A percentile compares a stretch with the other conserved stretches of the same genome.
These are phyloP conservation scores for Phyllopteryx taeniolatus DNA, from an alignment of 2,113 vertebrate species.

Conservation along the genomic window DNA sequence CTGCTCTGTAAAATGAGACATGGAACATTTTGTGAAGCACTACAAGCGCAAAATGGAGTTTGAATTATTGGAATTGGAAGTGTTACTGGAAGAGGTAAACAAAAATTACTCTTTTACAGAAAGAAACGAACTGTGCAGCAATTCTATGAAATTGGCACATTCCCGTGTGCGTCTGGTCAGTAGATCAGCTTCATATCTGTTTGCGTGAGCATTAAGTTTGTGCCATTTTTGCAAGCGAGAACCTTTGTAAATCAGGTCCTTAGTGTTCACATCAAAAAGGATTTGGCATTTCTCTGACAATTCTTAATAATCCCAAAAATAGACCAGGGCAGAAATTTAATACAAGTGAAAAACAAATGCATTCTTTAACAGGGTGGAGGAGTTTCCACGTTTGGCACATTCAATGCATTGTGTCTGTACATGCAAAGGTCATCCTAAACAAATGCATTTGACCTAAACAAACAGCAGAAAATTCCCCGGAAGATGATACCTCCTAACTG, in stretches of 20 bases:
- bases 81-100: neutral
- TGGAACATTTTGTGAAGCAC: constrained; percentile 5
- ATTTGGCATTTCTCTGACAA: constrained; percentile 24
- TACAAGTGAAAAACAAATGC: constrained; percentile 11
- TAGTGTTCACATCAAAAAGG: neutral
- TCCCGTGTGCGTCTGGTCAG: neutral
- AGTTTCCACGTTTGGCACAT: constrained; percentile 10
- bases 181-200: neutral
- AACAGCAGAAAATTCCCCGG: constrained; percentile 19
- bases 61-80: neutral
- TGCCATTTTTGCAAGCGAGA: neutral
- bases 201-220: neutral
- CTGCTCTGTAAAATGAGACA: constrained; percentile 78
- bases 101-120: neutral
- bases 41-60: neutral
- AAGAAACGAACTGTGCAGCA: neutral
- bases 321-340: constrained; percentile 9
- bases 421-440: constrained; percentile 40
- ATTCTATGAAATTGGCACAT: neutral
- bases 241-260: neutral
- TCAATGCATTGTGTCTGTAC: neutral
- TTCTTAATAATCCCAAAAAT: constrained; percentile 17
- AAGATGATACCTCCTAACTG: constrained; percentile 12
- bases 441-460: constrained; percentile 21
- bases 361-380: constrained; percentile 31